Conservation (phyloP, 2,888 invertebrate species). For the Oxycera nigricornis region DNA sequence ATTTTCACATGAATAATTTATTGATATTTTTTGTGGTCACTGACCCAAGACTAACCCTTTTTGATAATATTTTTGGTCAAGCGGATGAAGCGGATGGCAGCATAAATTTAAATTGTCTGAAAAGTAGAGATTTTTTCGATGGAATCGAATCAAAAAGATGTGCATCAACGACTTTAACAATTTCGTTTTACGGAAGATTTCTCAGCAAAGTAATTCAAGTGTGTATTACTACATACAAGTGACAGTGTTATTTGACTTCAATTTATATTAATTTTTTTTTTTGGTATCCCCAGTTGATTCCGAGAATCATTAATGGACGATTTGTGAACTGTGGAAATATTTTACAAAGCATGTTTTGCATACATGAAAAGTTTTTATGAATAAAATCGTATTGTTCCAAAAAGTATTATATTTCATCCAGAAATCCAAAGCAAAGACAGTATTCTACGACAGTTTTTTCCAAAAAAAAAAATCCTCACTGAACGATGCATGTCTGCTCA, state of each 20-base stretch:
- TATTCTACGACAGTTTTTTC: conserved; percentile 15
- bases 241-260: no score
- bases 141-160: no score
- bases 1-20: conserved; percentile 21
- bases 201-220: no score
- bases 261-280: no score
- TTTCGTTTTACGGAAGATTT: no score
- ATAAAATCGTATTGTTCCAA: neutral
- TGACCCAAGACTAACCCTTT: neutral
- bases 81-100: neutral
- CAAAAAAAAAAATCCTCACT: conserved; percentile 1
- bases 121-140: no score
- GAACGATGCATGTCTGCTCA: neutral
- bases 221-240: no score
- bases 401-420: no score
- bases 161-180: no score
- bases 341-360: conserved; percentile 42
- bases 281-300: neutral
- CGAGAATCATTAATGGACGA: conserved; percentile 44
- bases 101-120: neutral
- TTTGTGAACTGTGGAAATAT: conserved; percentile 39
- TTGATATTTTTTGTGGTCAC: neutral
- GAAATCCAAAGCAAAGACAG: no score
- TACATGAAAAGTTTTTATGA: conserved; percentile 29
- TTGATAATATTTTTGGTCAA: neutral